Base-by-base conservation (phyloP, 2,113 vertebrate species). In the Pluvialis apricaria region DNA sequence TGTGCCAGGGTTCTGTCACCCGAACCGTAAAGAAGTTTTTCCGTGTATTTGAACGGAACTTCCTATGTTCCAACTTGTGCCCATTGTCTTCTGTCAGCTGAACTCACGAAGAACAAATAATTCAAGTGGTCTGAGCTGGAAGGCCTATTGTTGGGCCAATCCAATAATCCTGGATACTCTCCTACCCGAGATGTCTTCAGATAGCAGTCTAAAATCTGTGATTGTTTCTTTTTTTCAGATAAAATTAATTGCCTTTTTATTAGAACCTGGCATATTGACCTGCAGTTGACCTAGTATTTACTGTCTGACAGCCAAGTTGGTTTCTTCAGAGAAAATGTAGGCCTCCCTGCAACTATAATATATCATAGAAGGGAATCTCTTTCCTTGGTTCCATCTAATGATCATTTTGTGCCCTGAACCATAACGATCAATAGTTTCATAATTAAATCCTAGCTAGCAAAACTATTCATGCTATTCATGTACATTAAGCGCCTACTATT, bases 371-470 rank as follows among this genome's bases (percentile, higher is more conserved):
- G 58, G 91, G 92, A 92, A 82, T 15, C 49, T 31, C 22, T 57
- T 55, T 49, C 25, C 62, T 75, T 76, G 26, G 40, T 42, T 88
- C 73, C 61, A 49, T 47, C 65, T 92, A 69, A 82, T 70, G 62
- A 92, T 73, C 36, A 13, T 86, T 94, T 91, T 95, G 47, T 84
- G 16, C 88, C 89, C 36, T 22, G 90, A 72, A 47, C 91, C 47
- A 3, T 94, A 79, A 78, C 29, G 36, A 94, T 92, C 90, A 73
- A 83, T 96, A 86, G n/a, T 86, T 82, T 91, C 42, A 82, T 96
- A 90, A 94, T 96, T 92, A 94, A 92, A 91, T 92, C 72, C 85
- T 61, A 92, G 79, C 47, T 92, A 77, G 38, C 42, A 36, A 93
- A 96, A 84, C 72, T 91, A 66, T 73, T 94, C 57, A 44, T 44